Conservation (phyloP, 1,140 invertebrate genomes). For the Penaeus vannamei region DNA sequence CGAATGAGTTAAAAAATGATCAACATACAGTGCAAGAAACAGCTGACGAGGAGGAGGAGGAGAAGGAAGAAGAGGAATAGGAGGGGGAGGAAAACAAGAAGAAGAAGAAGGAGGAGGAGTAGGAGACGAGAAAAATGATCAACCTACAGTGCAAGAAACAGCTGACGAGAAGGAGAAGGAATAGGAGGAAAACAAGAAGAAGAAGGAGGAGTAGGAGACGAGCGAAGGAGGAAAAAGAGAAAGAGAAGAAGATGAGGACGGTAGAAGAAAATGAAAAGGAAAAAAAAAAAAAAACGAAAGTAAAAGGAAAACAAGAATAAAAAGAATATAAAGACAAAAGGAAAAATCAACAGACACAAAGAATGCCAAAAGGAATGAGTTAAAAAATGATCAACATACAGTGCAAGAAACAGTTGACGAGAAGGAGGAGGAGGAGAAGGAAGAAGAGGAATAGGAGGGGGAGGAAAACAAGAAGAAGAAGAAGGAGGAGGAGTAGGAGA, state of each 20-base stretch:
- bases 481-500: too few species aligned
- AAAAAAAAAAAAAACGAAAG: slow-evolving; percentile 3
- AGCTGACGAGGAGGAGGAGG: neutral
- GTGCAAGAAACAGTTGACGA: neutral
- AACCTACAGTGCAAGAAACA: too few species aligned
- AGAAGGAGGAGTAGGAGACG: neutral
- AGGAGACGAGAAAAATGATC: neutral
- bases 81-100: slow-evolving; percentile 1
- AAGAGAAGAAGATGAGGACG: too few species aligned
- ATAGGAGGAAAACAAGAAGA: too few species aligned
- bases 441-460: slow-evolving; percentile 3
- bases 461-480: slow-evolving; percentile 3
- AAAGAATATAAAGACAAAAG: neutral
- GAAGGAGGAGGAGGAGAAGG: slow-evolving; percentile 10
- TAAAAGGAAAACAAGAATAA: neutral
- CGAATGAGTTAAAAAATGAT: neutral
- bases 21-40: neutral
- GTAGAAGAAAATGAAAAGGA: neutral
- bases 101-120: too few species aligned
- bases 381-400: neutral
- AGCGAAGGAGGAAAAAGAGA: slow-evolving; percentile 4
- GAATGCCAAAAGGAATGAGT: neutral
- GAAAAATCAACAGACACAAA: neutral
- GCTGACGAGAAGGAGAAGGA: too few species aligned
- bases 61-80: slow-evolving; percentile 4